These are phyloP conservation scores for Esox lucius DNA, from an alignment of 2,797 vertebrate species.

Conservation along the genomic window DNA sequence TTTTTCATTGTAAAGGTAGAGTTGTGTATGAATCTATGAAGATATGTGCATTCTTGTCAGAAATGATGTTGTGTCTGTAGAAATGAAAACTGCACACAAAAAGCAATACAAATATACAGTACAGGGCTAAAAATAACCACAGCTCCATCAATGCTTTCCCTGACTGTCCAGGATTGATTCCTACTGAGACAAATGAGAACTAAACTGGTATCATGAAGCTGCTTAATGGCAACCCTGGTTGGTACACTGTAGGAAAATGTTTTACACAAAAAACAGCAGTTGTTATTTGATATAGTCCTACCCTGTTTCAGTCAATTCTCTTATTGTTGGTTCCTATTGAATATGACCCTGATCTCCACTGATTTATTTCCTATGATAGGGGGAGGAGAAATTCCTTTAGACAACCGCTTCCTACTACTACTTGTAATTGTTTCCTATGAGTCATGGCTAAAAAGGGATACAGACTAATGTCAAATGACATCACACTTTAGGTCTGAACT, in stretches of 20 bases:
- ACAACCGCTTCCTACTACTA: neutral
- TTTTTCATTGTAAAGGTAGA: neutral
- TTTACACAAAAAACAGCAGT: neutral
- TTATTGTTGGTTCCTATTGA: neutral
- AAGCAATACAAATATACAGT: slow-evolving; percentile 2
- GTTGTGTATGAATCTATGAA: neutral
- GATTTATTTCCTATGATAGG: neutral
- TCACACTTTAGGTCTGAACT: no score
- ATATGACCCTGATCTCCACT: neutral
- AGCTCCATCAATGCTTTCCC: neutral
- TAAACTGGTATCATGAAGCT: neutral
- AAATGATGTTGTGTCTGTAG: neutral
- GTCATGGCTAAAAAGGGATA: no score
- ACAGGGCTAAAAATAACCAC: neutral
- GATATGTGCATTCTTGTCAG: neutral
- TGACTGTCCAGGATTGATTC: neutral
- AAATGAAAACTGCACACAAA: neutral
- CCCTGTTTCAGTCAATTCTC: neutral
- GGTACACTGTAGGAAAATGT: no score
- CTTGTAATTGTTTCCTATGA: no score
- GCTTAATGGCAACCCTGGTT: neutral
- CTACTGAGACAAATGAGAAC: neutral
- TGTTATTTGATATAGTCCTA: neutral
- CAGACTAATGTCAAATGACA: no score
- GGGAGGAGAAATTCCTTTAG: neutral